Evolutionary conservation across 2,888 invertebrate genomes (phyloP).

Genomic region (Ctenicera cuprea): DNA sequence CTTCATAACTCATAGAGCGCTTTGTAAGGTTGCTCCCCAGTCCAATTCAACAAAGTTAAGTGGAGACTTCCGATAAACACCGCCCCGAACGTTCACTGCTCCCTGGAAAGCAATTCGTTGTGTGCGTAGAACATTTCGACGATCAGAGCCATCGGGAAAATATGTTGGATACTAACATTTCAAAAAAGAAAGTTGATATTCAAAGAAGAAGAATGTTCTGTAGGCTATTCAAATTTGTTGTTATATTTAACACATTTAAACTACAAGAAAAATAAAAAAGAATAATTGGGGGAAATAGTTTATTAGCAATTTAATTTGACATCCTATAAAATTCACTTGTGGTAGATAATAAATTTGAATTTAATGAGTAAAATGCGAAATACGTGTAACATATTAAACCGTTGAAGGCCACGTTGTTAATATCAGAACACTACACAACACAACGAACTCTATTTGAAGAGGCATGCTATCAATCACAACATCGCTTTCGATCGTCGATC

Average conservation of each 20-base stretch:
- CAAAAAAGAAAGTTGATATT: constrained; percentile 2
- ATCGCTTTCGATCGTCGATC: constrained; percentile 23
- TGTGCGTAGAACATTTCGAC: constrained; percentile 42
- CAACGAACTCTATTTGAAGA: constrained; percentile 17
- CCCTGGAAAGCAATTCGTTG: constrained; percentile 47
- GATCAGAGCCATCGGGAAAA: constrained; percentile 41
- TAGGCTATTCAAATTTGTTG: no score
- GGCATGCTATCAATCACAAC: constrained; percentile 22
- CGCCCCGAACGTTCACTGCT: constrained; percentile 47
- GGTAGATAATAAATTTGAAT: no score
- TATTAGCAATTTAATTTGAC: no score
- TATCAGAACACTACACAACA: constrained; percentile 1
- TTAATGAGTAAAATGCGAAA: no score
- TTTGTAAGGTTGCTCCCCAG: constrained; percentile 45
- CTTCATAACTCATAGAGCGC: constrained; percentile 43
- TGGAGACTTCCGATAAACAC: constrained; percentile 49
- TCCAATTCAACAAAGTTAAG: constrained; percentile 46
- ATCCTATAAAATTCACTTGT: no score
- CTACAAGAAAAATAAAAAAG: no score
- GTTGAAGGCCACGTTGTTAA: no score
- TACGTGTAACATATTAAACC: no score
- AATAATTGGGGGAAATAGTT: no score
- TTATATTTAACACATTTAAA: no score
- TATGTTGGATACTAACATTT: constrained; percentile 35
- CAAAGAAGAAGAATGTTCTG: no score